Base-by-base conservation (phyloP, 2,888 invertebrate genomes). In the Agrotis puta region DNA sequence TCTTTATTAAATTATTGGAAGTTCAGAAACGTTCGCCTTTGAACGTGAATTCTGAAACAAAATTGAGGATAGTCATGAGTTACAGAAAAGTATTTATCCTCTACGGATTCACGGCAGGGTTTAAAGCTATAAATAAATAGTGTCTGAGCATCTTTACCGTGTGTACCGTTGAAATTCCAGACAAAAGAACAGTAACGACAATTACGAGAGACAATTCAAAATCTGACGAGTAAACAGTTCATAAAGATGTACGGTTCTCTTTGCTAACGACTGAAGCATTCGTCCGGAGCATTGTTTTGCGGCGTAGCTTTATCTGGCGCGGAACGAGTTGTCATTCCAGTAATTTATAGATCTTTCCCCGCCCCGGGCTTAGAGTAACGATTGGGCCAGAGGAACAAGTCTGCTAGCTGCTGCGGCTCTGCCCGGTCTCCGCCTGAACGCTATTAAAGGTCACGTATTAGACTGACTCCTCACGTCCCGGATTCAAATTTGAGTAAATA, bases 1-100 rank as follows among this genome's bases (percentile, higher is more conserved):
- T 95, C 94, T 94, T 95, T 96, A 96, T 96, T 95, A 95, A 95
- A 96, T 95, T 95, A 96, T 96, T 94, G 94, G 94, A 92, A 94
- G 94, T 94, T 94, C 92, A 92, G 95, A 94, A 95, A 94, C 93
- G 93, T 94, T 94, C 93, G 92, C 93, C 94, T 95, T 95, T 94
- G 94, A 94, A 93, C 92, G 91, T 88, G 93, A 90, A 91, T 90
- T 90, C 89, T 85, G 89, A 93, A 94, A 92, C 91, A 92, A 92
- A 91, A 93, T 94, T 93, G 90, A 88, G 89, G 88, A 92, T 94
- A 93, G 91, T 92, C 91, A 85, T 88, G 89, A 92, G 90, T 92
- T 91, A 89, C 88, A 89, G 88, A 90, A 88, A 89, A 89, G 88
- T 90, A 91, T 90, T 88, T 89, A 90, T 87, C 79, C 87, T 86